Evolutionary conservation across 1,140 invertebrate species (phyloP).

Genomic region (Polyergus mexicanus): DNA sequence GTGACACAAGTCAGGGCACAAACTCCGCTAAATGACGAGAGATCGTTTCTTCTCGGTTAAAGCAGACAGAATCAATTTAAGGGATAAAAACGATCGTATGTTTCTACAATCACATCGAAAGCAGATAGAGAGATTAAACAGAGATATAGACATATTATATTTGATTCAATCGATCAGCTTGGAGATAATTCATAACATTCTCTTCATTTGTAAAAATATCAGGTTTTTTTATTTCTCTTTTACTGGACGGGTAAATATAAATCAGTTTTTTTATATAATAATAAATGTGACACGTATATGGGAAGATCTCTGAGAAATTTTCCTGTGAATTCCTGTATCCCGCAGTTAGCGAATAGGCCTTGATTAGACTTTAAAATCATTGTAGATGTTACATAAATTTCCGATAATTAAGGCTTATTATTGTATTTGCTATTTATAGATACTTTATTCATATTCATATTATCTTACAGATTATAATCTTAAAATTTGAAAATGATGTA

Average conservation of each 20-base stretch:
- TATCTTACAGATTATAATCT: neutral
- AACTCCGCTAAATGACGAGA: conserved; percentile 53
- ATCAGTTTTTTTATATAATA: neutral
- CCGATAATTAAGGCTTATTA: neutral
- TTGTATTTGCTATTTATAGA: neutral
- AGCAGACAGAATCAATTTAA: neutral
- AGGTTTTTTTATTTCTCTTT: conserved; percentile 9
- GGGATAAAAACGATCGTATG: neutral
- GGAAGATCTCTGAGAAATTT: neutral
- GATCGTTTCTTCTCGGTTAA: conserved; percentile 30
- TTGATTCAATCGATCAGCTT: neutral
- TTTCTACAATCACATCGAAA: neutral
- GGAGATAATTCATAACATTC: conserved; percentile 13
- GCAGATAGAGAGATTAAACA: neutral
- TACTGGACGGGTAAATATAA: neutral
- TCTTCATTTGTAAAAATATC: neutral
- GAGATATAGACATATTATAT: neutral
- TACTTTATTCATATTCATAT: neutral
- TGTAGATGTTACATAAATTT: neutral
- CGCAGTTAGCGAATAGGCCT: neutral
- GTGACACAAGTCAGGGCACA: conserved; percentile 30
- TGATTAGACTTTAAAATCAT: conserved; percentile 7
- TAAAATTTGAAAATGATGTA: neutral
- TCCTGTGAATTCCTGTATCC: neutral
- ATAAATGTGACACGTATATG: neutral